Base-by-base conservation (phyloP, 2,888 invertebrate species). In the Camponotus fellah region DNA sequence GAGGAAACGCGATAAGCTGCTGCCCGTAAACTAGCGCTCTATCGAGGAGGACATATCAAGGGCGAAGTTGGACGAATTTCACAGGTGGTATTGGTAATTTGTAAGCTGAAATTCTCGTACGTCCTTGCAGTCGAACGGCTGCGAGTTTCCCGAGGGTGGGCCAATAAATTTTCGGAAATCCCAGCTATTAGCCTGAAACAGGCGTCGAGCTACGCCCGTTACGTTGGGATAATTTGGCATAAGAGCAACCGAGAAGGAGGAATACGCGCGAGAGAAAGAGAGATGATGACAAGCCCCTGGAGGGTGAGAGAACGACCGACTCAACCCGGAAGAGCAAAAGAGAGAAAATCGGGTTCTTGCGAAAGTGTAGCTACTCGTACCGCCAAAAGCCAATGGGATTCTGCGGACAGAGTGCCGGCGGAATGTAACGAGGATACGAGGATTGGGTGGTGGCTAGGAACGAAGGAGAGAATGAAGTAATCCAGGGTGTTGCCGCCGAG, bases 131-230 rank as follows among this genome's bases (percentile, higher is more conserved):
- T 46, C 80, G 72, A 71, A 21, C 46, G 43, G 43, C 58, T 68
- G 79, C 72, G 74, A 80, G 86, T 88, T 87, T 87, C 69, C 64
- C 83, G 21, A 66, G 65, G 43, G 17, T 43, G 76, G 60, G 62
- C 82, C 89, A 87, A 92, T 92, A 92, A 92, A 92, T 93, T 91
- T 90, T 82, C 89, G 62, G 77, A 76, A 90, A 92, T 91, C 91
- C 91, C 85, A 76, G 88, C 91, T 90, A 93, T 93, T 93, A 91
- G 88, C 85, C 64, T 62, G 74, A 49, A 72, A 82, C 82, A 60
- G 60, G 66, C 82, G 76, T 84, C 69, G 84, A 40, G 69, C 69
- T 49, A 80, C 68, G 64, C 68, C 26, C 56, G 56, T 64, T 79
- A 79, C 87, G 56, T 77, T 64, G 74, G 84, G 89, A 91, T 90